phyloP scores from a whole-genome alignment of 1,140 invertebrate species.

The Matsumurasca onukii region DNA sequence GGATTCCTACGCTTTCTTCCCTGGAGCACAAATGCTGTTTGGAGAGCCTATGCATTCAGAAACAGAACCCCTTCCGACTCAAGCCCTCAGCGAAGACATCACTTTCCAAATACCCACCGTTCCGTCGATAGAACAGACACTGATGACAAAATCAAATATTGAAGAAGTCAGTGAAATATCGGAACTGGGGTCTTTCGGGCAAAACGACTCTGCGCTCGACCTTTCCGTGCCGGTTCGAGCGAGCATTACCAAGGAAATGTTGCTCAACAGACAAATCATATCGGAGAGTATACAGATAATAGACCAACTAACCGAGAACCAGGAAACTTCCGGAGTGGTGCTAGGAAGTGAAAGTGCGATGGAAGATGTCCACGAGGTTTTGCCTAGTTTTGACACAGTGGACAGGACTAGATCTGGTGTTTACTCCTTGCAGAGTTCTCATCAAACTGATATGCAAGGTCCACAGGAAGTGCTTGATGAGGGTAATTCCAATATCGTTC shows the following conservation, averaged over 20 bases:
- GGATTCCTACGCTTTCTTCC: background rate
- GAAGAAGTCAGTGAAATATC: background rate
- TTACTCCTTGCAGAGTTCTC: no score
- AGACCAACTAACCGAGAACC: slow-evolving; percentile 12
- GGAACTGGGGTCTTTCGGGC: background rate
- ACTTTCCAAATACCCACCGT: no score
- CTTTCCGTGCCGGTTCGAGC: background rate
- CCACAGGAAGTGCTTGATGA: no score
- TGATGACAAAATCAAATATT: background rate
- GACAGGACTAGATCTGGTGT: no score
- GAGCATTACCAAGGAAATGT: background rate
- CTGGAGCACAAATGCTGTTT: background rate
- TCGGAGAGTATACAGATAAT: slow-evolving; percentile 17
- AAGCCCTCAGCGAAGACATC: no score
- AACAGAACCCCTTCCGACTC: no score
- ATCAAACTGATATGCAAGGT: no score
- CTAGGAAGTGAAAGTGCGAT: no score
- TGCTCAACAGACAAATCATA: slow-evolving; percentile 6
- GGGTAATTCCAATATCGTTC: no score
- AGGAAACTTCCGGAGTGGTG: no score
- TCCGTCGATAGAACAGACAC: background rate
- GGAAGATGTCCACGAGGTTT: no score
- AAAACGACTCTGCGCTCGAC: background rate
- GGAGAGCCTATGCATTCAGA: background rate
- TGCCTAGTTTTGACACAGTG: background rate